These are phyloP conservation scores for Micrasema minimum DNA, from an alignment of 1,140 invertebrate genomes.

Conservation along the genomic window DNA sequence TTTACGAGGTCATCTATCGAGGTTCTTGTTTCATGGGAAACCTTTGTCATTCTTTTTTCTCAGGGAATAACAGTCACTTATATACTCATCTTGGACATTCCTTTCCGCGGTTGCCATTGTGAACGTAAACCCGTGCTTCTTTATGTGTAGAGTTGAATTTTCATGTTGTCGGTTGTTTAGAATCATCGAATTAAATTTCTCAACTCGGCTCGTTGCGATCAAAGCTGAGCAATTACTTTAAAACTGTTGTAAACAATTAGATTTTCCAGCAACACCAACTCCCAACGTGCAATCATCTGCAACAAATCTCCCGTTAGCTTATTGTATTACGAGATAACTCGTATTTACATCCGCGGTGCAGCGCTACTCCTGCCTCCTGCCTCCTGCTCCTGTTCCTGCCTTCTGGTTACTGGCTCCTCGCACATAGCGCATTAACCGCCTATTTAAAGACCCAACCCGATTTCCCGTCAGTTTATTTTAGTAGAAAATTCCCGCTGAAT, in stretches of 20 bases:
- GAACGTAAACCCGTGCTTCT: too few species aligned
- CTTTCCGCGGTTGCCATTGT: not conserved
- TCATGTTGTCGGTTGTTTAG: too few species aligned
- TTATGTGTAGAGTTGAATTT: too few species aligned
- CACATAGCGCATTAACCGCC: not conserved
- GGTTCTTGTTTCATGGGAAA: constrained; percentile 19
- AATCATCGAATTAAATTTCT: too few species aligned
- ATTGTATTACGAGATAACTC: constrained; percentile 21
- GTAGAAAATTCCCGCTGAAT: constrained; percentile 22
- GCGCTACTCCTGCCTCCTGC: not conserved
- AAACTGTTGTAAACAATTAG: constrained; percentile 17
- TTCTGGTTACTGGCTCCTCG: not conserved
- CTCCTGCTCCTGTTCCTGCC: too few species aligned
- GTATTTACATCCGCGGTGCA: not conserved
- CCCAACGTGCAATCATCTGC: constrained; percentile 20
- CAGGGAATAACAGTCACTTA: constrained; percentile 11
- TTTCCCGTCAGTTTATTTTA: constrained; percentile 22
- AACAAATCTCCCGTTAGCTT: constrained; percentile 24
- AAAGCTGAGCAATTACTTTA: too few species aligned
- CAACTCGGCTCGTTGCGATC: too few species aligned
- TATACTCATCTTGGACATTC: constrained; percentile 18
- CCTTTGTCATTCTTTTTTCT: constrained; percentile 25
- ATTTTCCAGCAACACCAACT: not conserved
- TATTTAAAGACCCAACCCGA: constrained; percentile 19
- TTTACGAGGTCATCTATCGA: constrained; percentile 22